Conservation (phyloP, 2,113 vertebrate genomes). For the Hoplias malabaricus region DNA sequence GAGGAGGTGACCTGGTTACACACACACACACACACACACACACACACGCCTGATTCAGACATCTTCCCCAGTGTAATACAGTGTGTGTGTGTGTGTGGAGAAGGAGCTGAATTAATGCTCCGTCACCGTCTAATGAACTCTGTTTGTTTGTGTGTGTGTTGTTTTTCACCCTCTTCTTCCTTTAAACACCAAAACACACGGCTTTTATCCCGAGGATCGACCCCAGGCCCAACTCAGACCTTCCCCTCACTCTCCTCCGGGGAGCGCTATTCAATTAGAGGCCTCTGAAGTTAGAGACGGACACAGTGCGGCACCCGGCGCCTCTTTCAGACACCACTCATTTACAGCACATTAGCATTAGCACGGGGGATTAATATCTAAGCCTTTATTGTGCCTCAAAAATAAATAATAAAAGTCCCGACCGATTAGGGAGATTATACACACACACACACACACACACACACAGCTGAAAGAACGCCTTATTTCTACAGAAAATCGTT, state of each 20-base stretch:
- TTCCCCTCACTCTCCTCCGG: neutral
- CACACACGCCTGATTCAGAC: neutral
- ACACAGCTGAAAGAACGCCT: too few species aligned
- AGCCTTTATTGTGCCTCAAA: neutral
- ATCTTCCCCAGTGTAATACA: neutral
- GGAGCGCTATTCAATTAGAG: constrained; percentile 21
- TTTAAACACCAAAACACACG: neutral
- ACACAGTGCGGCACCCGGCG: too few species aligned
- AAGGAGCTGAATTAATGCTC: too few species aligned
- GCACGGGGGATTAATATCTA: constrained; percentile 25
- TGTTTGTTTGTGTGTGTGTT: neutral
- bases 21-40: neutral
- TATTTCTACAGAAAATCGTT: too few species aligned
- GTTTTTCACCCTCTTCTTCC: neutral
- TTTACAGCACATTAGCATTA: neutral
- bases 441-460: too few species aligned
- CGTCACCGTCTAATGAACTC: neutral
- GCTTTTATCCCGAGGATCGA: constrained; percentile 18
- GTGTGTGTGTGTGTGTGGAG: too few species aligned
- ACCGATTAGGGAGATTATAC: constrained; percentile 9
- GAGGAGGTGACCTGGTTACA: neutral
- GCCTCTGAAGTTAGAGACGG: constrained; percentile 2
- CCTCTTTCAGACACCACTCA: neutral
- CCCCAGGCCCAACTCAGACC: neutral
- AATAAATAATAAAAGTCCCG: constrained; percentile 1